A percentile compares a stretch with the other conserved stretches of the same genome.
These are phyloP conservation scores for Apoderus coryli DNA, from an alignment of 2,888 invertebrate species.

Conservation along the genomic window DNA sequence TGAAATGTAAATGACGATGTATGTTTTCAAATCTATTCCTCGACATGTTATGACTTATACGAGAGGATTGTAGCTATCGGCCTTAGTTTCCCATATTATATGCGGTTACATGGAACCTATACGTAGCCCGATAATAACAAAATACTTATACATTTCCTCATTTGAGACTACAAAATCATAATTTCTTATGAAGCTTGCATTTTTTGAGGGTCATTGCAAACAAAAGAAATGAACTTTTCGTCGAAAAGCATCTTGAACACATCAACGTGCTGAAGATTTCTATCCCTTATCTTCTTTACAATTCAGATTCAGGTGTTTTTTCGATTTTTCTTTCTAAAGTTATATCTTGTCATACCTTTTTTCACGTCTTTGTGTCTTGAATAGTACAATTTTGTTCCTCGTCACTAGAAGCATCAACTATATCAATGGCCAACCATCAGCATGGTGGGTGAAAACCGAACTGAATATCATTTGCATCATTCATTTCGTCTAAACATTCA, in stretches of 20 bases:
- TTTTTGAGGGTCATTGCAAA: slow-evolving; percentile 11
- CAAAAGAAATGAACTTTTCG: slow-evolving; percentile 3
- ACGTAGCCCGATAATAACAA: slow-evolving; percentile 8
- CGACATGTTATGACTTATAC: slow-evolving; percentile 14
- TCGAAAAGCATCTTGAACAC: slow-evolving; percentile 10
- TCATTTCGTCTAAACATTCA: slow-evolving; percentile 8
- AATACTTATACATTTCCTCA: slow-evolving; percentile 15
- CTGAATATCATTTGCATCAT: no score
- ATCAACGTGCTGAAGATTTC: slow-evolving; percentile 10
- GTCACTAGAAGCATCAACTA: no score
- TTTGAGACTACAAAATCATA: slow-evolving; percentile 11
- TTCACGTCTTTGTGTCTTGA: slow-evolving; percentile 1
- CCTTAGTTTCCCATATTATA: no score
- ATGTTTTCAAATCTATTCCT: slow-evolving; percentile 15
- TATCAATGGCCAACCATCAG: no score
- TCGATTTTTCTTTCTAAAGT: slow-evolving; percentile 4
- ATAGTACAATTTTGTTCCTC: background rate
- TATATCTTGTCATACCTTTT: slow-evolving; percentile 7
- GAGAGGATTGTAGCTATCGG: no score
- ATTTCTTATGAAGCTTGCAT: slow-evolving; percentile 8
- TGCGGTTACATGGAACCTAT: slow-evolving; percentile 7
- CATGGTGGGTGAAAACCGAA: no score
- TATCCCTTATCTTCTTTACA: slow-evolving; percentile 7
- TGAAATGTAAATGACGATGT: slow-evolving; percentile 15
- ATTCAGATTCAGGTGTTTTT: slow-evolving; percentile 8